phyloP scores from a whole-genome alignment of 2,113 vertebrate species.

The Hypanus sabinus region DNA sequence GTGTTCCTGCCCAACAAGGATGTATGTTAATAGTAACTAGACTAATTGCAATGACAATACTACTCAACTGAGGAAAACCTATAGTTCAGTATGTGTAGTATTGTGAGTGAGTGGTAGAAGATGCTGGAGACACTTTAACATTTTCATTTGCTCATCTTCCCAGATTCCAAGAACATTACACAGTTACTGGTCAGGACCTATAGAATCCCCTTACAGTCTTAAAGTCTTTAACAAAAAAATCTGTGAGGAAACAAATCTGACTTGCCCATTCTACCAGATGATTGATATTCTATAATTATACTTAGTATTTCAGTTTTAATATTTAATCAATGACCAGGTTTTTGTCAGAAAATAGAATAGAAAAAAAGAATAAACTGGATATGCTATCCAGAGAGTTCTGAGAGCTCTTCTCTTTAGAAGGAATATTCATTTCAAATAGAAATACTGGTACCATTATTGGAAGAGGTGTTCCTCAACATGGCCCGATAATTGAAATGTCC shows the following conservation, averaged over 20 bases:
- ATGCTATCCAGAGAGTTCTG: background rate
- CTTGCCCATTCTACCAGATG: background rate
- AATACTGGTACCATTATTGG: background rate
- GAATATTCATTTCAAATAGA: background rate
- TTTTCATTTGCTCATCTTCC: background rate
- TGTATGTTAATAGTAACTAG: background rate
- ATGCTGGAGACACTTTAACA: background rate
- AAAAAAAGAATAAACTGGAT: background rate
- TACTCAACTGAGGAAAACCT: background rate
- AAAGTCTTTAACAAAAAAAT: background rate
- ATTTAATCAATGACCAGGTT: background rate
- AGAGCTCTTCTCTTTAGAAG: background rate
- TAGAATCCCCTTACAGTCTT: background rate
- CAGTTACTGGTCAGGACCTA: background rate
- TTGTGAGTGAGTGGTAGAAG: background rate
- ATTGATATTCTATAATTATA: background rate
- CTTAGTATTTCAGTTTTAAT: background rate
- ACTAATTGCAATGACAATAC: background rate
- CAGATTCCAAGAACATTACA: background rate
- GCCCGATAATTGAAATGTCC: conserved; percentile 24
- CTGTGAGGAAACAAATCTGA: background rate
- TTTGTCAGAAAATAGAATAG: conserved; percentile 8
- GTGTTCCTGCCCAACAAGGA: background rate
- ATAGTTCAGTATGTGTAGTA: background rate
- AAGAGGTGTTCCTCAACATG: background rate